Evolutionary conservation across 1,140 invertebrate genomes (phyloP).

Genomic region (Cyclargus thomasi): DNA sequence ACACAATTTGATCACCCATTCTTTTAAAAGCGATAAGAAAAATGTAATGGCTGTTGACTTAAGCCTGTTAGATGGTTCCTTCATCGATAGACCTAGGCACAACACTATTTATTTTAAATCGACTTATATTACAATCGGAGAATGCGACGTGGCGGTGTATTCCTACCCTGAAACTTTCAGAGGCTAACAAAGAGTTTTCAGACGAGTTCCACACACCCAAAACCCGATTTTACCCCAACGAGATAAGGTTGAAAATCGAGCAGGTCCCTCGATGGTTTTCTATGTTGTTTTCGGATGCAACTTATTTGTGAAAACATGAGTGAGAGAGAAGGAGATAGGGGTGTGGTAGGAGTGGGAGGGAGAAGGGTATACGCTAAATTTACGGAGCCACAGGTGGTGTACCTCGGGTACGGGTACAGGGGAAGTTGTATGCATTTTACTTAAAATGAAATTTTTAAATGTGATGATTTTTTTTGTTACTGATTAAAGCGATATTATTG

Average conservation of each 20-base stretch:
- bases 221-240: slow-evolving; percentile 31
- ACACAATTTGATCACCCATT: too few species aligned
- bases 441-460: too few species aligned
- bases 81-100: slow-evolving; percentile 30
- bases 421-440: not conserved
- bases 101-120: slow-evolving; percentile 69
- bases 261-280: slow-evolving; percentile 45
- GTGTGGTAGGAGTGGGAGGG: slow-evolving; percentile 32
- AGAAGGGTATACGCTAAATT: slow-evolving; percentile 63
- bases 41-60: too few species aligned
- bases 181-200: slow-evolving; percentile 59
- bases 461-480: too few species aligned
- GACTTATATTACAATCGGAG: slow-evolving; percentile 71
- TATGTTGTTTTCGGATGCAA: slow-evolving; percentile 73
- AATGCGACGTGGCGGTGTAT: slow-evolving; percentile 54
- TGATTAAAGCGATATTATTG: too few species aligned
- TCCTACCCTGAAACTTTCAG: slow-evolving; percentile 65
- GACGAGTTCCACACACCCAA: slow-evolving; percentile 23
- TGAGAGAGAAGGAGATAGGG: slow-evolving; percentile 39
- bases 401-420: slow-evolving; percentile 60
- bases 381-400: slow-evolving; percentile 72
- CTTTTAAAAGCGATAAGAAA: too few species aligned
- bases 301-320: slow-evolving; percentile 71
- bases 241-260: slow-evolving; percentile 31
- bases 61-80: not conserved